A percentile compares a stretch with the other conserved stretches of the same genome.
Conservation (phyloP, 2,888 invertebrate species). For the Drosophila meridiana region DNA sequence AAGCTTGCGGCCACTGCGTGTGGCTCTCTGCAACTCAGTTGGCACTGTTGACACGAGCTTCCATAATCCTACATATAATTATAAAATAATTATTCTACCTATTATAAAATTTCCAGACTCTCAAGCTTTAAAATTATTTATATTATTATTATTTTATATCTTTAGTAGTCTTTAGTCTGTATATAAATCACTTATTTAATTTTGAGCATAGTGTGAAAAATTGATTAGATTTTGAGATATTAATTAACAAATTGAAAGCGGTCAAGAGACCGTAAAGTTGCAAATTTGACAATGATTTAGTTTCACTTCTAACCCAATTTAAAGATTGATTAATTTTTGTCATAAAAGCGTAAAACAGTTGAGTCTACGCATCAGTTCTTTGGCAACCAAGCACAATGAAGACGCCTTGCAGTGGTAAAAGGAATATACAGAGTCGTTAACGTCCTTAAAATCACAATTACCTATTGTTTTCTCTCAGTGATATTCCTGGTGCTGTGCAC, state of each 20-base stretch:
- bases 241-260: slow-evolving; percentile 44
- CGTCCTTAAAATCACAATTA: too few relatives aligned
- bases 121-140: too few relatives aligned
- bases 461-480: slow-evolving; percentile 9
- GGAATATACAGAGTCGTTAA: neutral
- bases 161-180: too few relatives aligned
- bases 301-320: slow-evolving; percentile 44
- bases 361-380: neutral
- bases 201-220: neutral
- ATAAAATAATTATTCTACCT: too few relatives aligned
- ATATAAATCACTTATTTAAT: neutral
- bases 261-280: slow-evolving; percentile 20
- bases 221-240: neutral
- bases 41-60: too few relatives aligned
- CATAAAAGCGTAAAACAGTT: slow-evolving; percentile 40
- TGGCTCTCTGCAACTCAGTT: too few relatives aligned
- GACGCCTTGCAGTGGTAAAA: neutral
- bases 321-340: neutral
- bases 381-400: neutral
- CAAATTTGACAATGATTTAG: neutral
- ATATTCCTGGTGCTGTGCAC: slow-evolving; percentile 28
- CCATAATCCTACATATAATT: too few relatives aligned
- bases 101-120: too few relatives aligned
- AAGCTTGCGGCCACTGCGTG: too few relatives aligned
- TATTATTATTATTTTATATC: too few relatives aligned